Conservation (phyloP, 1,140 invertebrate species). For the Calycopis cecrops region DNA sequence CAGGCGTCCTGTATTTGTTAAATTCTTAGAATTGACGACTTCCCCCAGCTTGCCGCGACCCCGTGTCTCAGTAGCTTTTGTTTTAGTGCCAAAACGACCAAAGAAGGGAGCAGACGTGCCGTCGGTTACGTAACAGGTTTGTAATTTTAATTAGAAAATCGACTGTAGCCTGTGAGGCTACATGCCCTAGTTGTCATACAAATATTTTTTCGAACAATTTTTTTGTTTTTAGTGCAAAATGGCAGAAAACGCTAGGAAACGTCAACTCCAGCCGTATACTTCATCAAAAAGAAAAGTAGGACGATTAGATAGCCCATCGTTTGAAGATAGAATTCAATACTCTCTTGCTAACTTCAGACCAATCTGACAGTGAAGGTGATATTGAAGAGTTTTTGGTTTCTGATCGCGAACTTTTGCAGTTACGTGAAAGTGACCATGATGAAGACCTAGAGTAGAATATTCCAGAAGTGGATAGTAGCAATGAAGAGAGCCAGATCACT, state of each 20-base stretch:
- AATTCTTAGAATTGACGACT: conserved; percentile 19
- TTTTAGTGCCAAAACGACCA: conserved; percentile 17
- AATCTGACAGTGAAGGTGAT: conserved; percentile 31
- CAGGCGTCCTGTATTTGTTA: conserved; percentile 18
- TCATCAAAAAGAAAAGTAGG: conserved; percentile 23
- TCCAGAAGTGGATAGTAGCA: no score
- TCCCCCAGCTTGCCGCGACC: conserved; percentile 15
- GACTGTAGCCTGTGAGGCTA: conserved; percentile 23
- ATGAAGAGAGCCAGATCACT: no score
- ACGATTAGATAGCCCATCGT: conserved; percentile 20
- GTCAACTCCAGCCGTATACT: conserved; percentile 14
- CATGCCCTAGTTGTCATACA: conserved; percentile 24
- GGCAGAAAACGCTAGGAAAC: conserved; percentile 22
- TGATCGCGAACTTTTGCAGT: conserved; percentile 24
- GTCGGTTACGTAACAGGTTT: conserved; percentile 16
- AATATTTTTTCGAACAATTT: conserved; percentile 19
- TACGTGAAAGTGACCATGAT: neutral
- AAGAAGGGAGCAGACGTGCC: conserved; percentile 16
- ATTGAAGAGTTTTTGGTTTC: conserved; percentile 26
- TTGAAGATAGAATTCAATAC: conserved; percentile 29
- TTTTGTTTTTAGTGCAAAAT: conserved; percentile 25
- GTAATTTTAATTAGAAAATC: conserved; percentile 22
- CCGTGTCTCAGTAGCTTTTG: conserved; percentile 14
- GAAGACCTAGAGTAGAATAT: no score
- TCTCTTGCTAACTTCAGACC: conserved; percentile 28